Conservation (phyloP, 2,888 invertebrate species). For the Cephus nigrinus region DNA sequence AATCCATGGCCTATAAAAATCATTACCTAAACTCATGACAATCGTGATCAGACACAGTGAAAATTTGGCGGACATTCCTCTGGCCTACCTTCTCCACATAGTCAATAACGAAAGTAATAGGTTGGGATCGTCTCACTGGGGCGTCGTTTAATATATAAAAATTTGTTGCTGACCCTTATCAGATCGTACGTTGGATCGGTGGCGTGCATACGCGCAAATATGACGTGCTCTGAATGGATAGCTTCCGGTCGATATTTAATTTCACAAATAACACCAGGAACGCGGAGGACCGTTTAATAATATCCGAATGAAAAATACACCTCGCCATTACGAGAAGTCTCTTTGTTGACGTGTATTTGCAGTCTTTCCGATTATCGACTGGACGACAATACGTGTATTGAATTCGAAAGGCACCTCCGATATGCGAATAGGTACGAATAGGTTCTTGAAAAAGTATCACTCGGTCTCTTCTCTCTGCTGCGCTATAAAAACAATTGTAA, state of each 20-base stretch:
- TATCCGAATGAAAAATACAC: background rate
- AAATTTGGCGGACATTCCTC: background rate
- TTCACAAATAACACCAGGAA: slow-evolving; percentile 17
- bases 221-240: slow-evolving; percentile 19
- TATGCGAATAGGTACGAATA: background rate
- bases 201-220: slow-evolving; percentile 13
- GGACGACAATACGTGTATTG: background rate
- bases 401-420: background rate
- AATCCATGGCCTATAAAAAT: background rate
- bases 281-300: background rate
- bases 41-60: background rate
- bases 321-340: background rate
- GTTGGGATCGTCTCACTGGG: background rate
- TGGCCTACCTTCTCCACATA: background rate
- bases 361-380: background rate
- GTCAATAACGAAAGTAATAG: background rate
- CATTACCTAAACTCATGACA: background rate
- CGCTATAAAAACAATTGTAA: slow-evolving; percentile 6
- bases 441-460: background rate
- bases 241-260: slow-evolving; percentile 18
- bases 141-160: slow-evolving; percentile 2
- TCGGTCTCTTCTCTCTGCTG: background rate
- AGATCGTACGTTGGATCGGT: slow-evolving; percentile 1
- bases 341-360: background rate
- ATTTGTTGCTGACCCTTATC: background rate